A percentile compares a stretch with the other conserved stretches of the same genome.
Conservation (phyloP, 2,113 vertebrate species). For the Istiophorus platypterus region DNA sequence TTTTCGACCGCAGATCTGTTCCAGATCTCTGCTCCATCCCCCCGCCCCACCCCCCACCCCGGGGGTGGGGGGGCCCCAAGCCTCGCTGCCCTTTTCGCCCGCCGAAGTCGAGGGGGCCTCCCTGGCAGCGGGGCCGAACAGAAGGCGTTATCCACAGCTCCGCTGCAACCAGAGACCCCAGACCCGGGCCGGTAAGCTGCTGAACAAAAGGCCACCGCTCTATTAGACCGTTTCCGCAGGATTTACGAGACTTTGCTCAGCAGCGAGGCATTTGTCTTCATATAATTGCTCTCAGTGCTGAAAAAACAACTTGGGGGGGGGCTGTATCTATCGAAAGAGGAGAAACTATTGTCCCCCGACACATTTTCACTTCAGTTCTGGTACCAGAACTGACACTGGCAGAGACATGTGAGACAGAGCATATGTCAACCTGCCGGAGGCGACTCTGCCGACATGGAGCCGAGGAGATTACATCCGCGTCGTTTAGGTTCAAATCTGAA, state of each 20-base stretch:
- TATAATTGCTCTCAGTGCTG: not conserved
- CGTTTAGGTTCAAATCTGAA: not conserved
- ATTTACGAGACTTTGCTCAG: conserved; percentile 12
- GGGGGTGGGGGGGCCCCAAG: too few relatives aligned
- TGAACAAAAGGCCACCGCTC: not conserved
- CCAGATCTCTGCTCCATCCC: not conserved
- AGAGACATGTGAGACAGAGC: conserved; percentile 18
- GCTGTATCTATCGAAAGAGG: not conserved
- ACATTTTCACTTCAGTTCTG: too few relatives aligned
- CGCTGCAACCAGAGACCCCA: conserved; percentile 38
- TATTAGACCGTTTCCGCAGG: not conserved
- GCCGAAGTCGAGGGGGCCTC: too few relatives aligned
- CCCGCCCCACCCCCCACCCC: too few relatives aligned
- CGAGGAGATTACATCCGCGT: not conserved
- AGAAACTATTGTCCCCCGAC: not conserved
- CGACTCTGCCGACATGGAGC: not conserved
- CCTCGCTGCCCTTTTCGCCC: too few relatives aligned
- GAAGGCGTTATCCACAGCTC: conserved; percentile 59
- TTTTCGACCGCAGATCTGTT: conserved; percentile 16
- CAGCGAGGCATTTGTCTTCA: not conserved
- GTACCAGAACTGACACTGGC: not conserved
- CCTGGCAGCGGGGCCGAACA: too few relatives aligned
- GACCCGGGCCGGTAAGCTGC: not conserved
- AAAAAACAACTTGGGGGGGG: too few relatives aligned
- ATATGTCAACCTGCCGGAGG: not conserved